Evolutionary conservation across 2,888 invertebrate species (phyloP).

Genomic region (Agriopis leucophaearia): DNA sequence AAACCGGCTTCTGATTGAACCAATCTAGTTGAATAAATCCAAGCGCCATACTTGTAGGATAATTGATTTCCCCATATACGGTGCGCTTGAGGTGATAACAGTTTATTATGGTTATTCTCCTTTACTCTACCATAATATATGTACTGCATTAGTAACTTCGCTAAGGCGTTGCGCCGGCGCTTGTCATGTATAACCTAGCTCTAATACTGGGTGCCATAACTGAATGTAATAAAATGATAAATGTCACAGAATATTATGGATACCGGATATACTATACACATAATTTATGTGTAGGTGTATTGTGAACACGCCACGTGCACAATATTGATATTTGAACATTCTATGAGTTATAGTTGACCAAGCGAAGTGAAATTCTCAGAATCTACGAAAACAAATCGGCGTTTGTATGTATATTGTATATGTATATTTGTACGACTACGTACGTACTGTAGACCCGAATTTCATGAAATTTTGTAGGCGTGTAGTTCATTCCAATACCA

Average conservation of each 20-base stretch:
- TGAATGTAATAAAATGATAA: conserved; percentile 19
- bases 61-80: conserved; percentile 36
- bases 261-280: conserved; percentile 3
- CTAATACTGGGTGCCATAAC: conserved; percentile 6
- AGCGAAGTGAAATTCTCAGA: too few relatives aligned
- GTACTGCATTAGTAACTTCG: conserved; percentile 1
- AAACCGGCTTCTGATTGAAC: conserved; percentile 15
- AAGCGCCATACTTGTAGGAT: conserved; percentile 28
- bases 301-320: conserved; percentile 10
- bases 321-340: conserved; percentile 11
- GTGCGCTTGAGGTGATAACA: conserved; percentile 34
- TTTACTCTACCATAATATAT: background rate
- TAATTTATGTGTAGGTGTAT: background rate
- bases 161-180: conserved; percentile 41
- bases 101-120: conserved; percentile 9
- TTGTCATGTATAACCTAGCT: conserved; percentile 22
- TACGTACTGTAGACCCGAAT: too few relatives aligned
- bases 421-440: too few relatives aligned
- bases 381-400: too few relatives aligned
- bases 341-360: background rate
- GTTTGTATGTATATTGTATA: too few relatives aligned
- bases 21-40: conserved; percentile 25
- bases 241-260: conserved; percentile 1
- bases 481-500: too few relatives aligned
- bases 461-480: too few relatives aligned